Conservation (phyloP, 2,113 vertebrate genomes). For the Sebastes schlegelii region DNA sequence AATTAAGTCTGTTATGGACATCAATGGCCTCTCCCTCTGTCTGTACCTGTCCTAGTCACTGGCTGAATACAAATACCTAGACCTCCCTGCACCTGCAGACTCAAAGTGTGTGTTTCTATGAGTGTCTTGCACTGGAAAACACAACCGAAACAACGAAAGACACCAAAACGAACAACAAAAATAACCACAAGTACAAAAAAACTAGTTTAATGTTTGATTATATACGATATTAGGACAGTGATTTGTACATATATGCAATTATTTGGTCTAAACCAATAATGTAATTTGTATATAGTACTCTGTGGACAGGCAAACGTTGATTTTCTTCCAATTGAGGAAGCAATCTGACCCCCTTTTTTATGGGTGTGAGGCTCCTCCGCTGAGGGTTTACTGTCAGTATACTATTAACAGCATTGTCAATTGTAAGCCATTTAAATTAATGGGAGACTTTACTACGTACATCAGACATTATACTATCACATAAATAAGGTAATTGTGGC, state of each 20-base stretch:
- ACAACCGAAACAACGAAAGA: too few relatives aligned
- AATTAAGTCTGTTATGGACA: neutral
- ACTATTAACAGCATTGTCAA: slow-evolving; percentile 31
- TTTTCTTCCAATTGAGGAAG: neutral
- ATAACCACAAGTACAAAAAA: neutral
- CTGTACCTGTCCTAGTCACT: neutral
- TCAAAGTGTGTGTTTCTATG: too few relatives aligned
- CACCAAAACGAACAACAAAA: neutral
- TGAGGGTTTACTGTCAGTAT: slow-evolving; percentile 28
- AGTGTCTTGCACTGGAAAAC: too few relatives aligned
- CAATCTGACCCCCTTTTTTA: slow-evolving; percentile 16
- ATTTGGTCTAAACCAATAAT: neutral
- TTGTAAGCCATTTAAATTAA: slow-evolving; percentile 49
- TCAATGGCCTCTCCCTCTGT: neutral
- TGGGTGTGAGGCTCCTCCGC: slow-evolving; percentile 7
- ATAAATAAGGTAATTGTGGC: slow-evolving; percentile 36
- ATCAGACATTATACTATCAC: slow-evolving; percentile 39
- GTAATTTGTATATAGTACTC: neutral
- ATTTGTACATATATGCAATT: neutral
- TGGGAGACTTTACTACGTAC: slow-evolving; percentile 36
- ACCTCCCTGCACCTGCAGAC: neutral
- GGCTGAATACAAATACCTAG: slow-evolving; percentile 13
- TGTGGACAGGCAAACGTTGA: neutral
- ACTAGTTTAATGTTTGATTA: neutral
- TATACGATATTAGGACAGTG: neutral